Conservation (phyloP, 2,888 invertebrate genomes). For the Synanthedon formicaeformis region DNA sequence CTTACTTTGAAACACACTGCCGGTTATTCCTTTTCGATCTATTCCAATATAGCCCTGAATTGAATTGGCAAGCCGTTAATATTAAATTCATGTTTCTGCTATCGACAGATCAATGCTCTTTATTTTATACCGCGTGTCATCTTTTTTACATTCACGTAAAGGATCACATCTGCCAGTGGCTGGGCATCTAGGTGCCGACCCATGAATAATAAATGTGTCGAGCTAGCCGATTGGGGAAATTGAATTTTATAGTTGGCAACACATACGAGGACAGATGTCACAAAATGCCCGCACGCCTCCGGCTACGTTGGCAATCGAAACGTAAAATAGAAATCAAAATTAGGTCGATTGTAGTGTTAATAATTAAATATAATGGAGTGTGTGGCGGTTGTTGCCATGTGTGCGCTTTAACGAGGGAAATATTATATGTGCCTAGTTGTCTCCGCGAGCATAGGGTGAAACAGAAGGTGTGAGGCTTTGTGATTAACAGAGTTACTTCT, state of each 20-base stretch:
- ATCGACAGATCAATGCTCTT: constrained; percentile 40
- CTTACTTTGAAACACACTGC: constrained; percentile 22
- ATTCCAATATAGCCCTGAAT: constrained; percentile 29
- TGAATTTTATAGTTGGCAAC: constrained; percentile 70
- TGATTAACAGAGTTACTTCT: constrained; percentile 68
- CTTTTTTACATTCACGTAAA: constrained; percentile 66
- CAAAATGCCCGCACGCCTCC: constrained; percentile 58
- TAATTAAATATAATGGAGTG: constrained; percentile 62
- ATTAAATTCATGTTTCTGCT: constrained; percentile 44
- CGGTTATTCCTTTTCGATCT: constrained; percentile 21
- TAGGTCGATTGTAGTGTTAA: constrained; percentile 69
- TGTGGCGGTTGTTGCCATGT: constrained; percentile 32
- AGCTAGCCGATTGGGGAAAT: constrained; percentile 68
- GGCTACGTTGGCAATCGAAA: constrained; percentile 61
- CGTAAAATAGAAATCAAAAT: constrained; percentile 70
- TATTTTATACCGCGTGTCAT: constrained; percentile 34
- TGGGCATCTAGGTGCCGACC: constrained; percentile 60
- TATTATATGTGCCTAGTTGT: constrained; percentile 3
- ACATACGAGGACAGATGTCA: constrained; percentile 69
- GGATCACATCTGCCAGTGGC: constrained; percentile 68
- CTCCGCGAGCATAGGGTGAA: constrained; percentile 14
- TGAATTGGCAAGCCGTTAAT: constrained; percentile 33
- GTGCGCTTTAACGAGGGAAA: constrained; percentile 28
- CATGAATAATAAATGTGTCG: constrained; percentile 70
- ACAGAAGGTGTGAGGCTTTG: constrained; percentile 56